Base-by-base conservation (phyloP, 1,140 invertebrate species). In the Leptopilina clavipes region DNA sequence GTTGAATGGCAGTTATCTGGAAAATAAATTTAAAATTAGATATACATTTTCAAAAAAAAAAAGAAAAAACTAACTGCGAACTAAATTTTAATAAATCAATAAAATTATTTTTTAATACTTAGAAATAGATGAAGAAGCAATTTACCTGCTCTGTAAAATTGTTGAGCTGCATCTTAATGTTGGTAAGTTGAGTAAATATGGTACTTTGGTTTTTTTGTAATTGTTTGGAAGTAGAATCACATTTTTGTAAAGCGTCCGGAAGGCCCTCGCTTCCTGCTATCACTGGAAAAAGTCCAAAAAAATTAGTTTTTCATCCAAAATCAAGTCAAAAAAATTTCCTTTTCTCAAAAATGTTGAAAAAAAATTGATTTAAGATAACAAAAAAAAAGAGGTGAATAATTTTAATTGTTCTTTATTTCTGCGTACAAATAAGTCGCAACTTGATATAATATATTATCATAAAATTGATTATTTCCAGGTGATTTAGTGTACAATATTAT, bases 191-290 rank as follows among this genome's bases (percentile, higher is more conserved):
- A 43, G 85, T 86, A 79, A 91, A 92, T 52, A 94, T 87, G 44
- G 90, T 86, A 12, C 91, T 93, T 59, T 93, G 92, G 83, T 94
- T 94, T 48, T 91, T 90, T 59, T 92, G 91, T 3, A 94, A 87
- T 73, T 93, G 92, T 83, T 91, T 92, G 18, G 93, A 92, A 2
- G 93, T 84, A 1, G 92, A 92, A 84, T 94, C 93, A 80, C 92
- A 94, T 81, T 93, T 91, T 84, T 94, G 93, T 31, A 94, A 79
- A 1, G 91, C 92, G 81, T 94, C 93, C 18, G 92, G 92, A 70
- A 94, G 92, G 45, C 91, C 92, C 84, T 92, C 91, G 85, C 91
- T 94, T 75, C 92, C 93, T 48, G 92, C 93, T 81, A 93, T 92
- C 76, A 94, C 93, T 94, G 90, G 17, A 91, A 91, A 77, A 52